Evolutionary conservation across 2,888 invertebrate genomes (phyloP).

Genomic region (Drosophila dives): DNA sequence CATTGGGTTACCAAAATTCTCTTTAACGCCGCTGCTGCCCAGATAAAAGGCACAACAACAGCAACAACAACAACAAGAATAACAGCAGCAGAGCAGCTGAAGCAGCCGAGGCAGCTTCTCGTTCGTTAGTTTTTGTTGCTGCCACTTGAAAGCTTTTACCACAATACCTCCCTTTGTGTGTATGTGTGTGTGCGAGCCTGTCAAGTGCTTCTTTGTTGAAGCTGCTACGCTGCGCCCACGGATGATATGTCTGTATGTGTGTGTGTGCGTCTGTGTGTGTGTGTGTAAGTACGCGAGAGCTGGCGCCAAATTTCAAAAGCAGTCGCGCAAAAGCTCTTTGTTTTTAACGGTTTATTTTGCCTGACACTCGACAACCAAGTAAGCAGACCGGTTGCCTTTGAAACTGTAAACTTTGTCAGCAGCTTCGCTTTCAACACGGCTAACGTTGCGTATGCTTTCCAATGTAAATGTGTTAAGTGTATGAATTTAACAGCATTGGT

Average conservation of each 20-base stretch:
- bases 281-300: constrained; percentile 33
- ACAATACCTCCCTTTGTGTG: constrained; percentile 52
- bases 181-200: constrained; percentile 34
- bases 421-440: constrained; percentile 43
- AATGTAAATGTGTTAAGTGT: constrained; percentile 18
- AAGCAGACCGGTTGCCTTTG: constrained; percentile 51
- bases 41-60: constrained; percentile 60
- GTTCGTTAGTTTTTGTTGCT: constrained; percentile 61
- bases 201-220: constrained; percentile 76
- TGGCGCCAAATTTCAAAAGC: constrained; percentile 81
- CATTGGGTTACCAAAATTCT: constrained; percentile 67
- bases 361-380: constrained; percentile 50
- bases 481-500: constrained; percentile 1
- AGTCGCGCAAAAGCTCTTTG: constrained; percentile 68
- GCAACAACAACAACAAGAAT: constrained; percentile 13
- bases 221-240: constrained; percentile 49
- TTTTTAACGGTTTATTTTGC: constrained; percentile 73
- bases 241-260: constrained; percentile 30
- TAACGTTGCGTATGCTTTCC: constrained; percentile 30
- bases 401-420: constrained; percentile 66
- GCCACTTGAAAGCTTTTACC: constrained; percentile 80
- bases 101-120: constrained; percentile 50
- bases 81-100: constrained; percentile 9
- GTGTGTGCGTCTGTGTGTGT: constrained; percentile 29
- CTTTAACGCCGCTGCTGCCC: constrained; percentile 42